A percentile compares a stretch with the other conserved stretches of the same genome.
phyloP scores from a whole-genome alignment of 2,797 vertebrate species.

The Rousettus madagascariensis region DNA sequence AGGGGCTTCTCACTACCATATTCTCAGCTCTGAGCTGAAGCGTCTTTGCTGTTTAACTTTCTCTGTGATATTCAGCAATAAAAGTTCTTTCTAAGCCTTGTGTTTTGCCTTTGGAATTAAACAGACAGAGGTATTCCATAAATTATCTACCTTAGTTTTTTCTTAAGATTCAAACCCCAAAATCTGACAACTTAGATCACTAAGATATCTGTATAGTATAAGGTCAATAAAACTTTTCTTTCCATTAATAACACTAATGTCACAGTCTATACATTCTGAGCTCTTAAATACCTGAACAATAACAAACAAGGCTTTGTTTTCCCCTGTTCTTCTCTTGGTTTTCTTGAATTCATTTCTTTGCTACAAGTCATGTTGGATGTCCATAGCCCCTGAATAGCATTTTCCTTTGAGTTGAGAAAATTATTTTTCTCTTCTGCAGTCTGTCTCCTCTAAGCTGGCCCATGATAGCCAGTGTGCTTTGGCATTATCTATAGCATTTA shows the following conservation, averaged over 20 bases:
- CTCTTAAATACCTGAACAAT: background rate
- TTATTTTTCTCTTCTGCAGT: slow-evolving; percentile 41
- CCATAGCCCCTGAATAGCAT: slow-evolving; percentile 7
- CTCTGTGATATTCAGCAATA: background rate
- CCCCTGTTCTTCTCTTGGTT: background rate
- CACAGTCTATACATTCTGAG: background rate
- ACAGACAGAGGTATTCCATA: background rate
- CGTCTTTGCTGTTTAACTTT: background rate
- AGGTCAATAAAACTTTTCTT: background rate
- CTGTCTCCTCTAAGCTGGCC: slow-evolving; percentile 52
- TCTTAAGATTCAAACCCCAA: background rate
- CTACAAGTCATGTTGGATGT: background rate
- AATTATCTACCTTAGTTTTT: background rate
- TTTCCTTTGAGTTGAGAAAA: slow-evolving; percentile 57
- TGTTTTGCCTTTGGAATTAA: background rate
- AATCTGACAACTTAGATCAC: background rate
- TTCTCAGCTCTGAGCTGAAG: background rate
- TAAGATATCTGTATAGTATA: background rate
- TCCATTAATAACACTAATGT: background rate
- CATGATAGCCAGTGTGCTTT: slow-evolving; percentile 55
- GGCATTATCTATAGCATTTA: slow-evolving; percentile 76
- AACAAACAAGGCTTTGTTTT: background rate
- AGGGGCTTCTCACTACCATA: background rate
- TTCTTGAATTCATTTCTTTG: slow-evolving; percentile 22
- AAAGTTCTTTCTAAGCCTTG: background rate